Evolutionary conservation across 2,797 vertebrate genomes (phyloP).

Genomic region (Pempheris klunzingeri): DNA sequence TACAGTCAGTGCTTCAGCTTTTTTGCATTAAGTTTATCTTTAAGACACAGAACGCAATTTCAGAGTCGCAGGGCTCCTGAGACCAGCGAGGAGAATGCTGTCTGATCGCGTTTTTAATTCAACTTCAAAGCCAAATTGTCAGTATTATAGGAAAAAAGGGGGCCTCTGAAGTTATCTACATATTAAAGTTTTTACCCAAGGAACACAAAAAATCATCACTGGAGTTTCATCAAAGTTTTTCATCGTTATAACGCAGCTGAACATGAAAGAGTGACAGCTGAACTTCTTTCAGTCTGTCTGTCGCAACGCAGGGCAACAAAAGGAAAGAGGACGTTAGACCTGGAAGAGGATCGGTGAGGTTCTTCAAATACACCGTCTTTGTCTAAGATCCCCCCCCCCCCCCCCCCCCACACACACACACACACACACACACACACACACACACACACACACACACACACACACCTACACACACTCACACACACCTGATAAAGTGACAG

Average conservation of each 20-base stretch:
- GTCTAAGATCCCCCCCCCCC: constrained; percentile 1
- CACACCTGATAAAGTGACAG: constrained; percentile 53
- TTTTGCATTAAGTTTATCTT: constrained; percentile 84
- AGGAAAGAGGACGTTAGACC: background rate
- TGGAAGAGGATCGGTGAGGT: constrained; percentile 10
- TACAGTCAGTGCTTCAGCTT: constrained; percentile 68
- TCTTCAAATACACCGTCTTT: constrained; percentile 8
- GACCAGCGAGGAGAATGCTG: constrained; percentile 70
- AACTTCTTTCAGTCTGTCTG: constrained; percentile 41
- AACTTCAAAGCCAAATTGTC: constrained; percentile 72
- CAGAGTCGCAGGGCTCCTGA: constrained; percentile 73
- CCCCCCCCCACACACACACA: constrained; percentile 2
- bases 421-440: constrained; percentile 13
- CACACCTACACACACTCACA: constrained; percentile 19
- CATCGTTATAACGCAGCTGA: constrained; percentile 42
- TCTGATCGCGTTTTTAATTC: constrained; percentile 80
- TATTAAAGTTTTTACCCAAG: constrained; percentile 64
- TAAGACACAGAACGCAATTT: constrained; percentile 81
- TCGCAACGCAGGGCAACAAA: constrained; percentile 11
- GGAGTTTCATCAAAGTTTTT: constrained; percentile 65
- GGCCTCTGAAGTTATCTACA: constrained; percentile 67
- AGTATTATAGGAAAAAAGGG: constrained; percentile 50
- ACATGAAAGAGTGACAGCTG: constrained; percentile 44
- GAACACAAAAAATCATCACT: constrained; percentile 55
- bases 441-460: constrained; percentile 6